Evolutionary conservation across 2,888 invertebrate genomes (phyloP).

Genomic region (Agrenia bidenticulata): DNA sequence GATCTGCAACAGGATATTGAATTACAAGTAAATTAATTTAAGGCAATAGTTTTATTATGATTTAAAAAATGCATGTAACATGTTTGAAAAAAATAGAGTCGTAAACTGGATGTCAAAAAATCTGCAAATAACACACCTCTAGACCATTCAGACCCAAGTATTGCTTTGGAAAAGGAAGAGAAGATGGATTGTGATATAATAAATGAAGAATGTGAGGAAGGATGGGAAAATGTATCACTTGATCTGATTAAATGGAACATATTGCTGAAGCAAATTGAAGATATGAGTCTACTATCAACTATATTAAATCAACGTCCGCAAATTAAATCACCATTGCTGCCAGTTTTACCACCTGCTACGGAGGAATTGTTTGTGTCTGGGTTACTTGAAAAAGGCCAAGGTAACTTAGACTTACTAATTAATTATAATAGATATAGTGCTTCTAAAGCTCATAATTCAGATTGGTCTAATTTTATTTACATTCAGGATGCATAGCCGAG

Average conservation of each 20-base stretch:
- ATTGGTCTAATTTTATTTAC: constrained; percentile 5
- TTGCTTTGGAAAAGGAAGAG: no score
- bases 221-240: constrained; percentile 80
- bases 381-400: constrained; percentile 57
- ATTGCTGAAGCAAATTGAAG: constrained; percentile 83
- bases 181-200: constrained; percentile 1
- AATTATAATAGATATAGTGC: neutral
- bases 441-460: neutral
- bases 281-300: constrained; percentile 76
- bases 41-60: neutral
- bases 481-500: constrained; percentile 82
- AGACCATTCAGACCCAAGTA: no score
- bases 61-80: no score
- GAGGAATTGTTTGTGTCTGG: constrained; percentile 55
- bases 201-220: constrained; percentile 56
- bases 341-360: constrained; percentile 32
- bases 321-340: constrained; percentile 33
- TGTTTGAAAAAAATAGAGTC: no score
- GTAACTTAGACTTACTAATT: constrained; percentile 53
- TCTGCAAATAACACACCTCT: no score
- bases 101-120: no score
- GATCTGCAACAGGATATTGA: constrained; percentile 57
- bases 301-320: constrained; percentile 58
- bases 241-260: constrained; percentile 86
- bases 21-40: constrained; percentile 30